Percentiles rank a stretch among this genome's conserved stretches.
Evolutionary conservation across 2,113 vertebrate genomes (phyloP).

Genomic region (Ptyas mucosa): DNA sequence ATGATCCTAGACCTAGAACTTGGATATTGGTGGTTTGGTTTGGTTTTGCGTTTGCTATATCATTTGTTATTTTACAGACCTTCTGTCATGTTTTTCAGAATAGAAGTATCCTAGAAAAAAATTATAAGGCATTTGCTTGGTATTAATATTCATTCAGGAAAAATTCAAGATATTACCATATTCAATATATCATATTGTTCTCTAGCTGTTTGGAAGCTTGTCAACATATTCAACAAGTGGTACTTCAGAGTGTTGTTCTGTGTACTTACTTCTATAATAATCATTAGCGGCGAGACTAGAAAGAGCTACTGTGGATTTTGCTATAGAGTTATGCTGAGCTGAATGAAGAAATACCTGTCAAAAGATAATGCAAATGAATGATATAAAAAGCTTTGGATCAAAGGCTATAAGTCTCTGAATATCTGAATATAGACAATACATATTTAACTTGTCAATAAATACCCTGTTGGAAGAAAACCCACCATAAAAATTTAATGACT

Average conservation of each 20-base stretch:
- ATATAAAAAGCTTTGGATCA: slow-evolving; percentile 15
- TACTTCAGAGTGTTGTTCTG: background rate
- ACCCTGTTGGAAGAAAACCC: background rate
- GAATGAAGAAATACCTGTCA: background rate
- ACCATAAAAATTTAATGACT: background rate
- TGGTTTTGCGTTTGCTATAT: background rate
- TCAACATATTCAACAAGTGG: background rate
- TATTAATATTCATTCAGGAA: background rate
- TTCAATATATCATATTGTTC: background rate
- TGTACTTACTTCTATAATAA: no score
- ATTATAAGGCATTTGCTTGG: background rate
- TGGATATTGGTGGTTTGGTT: background rate
- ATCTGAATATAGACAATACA: background rate
- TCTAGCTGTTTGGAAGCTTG: background rate
- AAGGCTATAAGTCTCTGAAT: slow-evolving; percentile 8
- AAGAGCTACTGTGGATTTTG: background rate
- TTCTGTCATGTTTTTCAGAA: background rate
- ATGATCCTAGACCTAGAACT: background rate
- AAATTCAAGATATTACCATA: background rate
- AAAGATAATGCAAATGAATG: slow-evolving; percentile 8
- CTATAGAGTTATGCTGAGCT: slow-evolving; percentile 4
- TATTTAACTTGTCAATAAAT: slow-evolving; percentile 20
- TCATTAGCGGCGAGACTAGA: background rate
- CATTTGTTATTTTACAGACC: background rate
- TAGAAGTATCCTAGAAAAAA: background rate